A percentile compares a stretch with the other conserved stretches of the same genome.
Evolutionary conservation across 2,888 invertebrate species (phyloP).

Genomic region (Helleia helle): DNA sequence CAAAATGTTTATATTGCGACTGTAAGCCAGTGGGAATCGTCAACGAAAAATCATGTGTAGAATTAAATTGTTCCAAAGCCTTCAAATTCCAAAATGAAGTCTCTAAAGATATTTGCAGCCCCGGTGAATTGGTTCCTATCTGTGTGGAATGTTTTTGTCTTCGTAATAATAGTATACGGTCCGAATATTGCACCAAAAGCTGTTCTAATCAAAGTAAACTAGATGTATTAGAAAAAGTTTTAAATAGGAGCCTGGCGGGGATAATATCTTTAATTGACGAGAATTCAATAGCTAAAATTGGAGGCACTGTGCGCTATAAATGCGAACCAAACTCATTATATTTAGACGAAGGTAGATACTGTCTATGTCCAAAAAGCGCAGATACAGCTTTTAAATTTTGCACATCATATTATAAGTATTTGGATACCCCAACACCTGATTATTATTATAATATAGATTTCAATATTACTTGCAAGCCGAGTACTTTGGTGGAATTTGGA

Average conservation of each 20-base stretch:
- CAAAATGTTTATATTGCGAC: constrained; percentile 50
- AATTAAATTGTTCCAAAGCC: constrained; percentile 40
- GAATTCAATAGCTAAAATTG: constrained; percentile 27
- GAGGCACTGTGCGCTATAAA: constrained; percentile 20
- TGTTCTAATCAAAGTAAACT: constrained; percentile 45
- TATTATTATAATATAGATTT: constrained; percentile 27
- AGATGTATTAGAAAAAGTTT: constrained; percentile 37
- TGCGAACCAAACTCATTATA: constrained; percentile 45
- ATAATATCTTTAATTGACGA: constrained; percentile 35
- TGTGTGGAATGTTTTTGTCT: constrained; percentile 56
- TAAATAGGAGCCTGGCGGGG: constrained; percentile 29
- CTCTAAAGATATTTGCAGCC: constrained; percentile 31
- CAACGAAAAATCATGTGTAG: constrained; percentile 42
- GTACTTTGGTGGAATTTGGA: constrained; percentile 48
- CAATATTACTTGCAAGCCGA: constrained; percentile 42
- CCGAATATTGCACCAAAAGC: constrained; percentile 41
- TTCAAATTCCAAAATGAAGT: constrained; percentile 27
- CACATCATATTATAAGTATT: constrained; percentile 26
- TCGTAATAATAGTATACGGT: constrained; percentile 29
- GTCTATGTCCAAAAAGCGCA: constrained; percentile 45
- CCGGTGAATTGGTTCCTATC: constrained; percentile 45
- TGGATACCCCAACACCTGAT: constrained; percentile 10
- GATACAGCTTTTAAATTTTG: constrained; percentile 37
- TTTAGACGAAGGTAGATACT: constrained; percentile 38
- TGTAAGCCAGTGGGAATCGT: constrained; percentile 37